Evolutionary conservation across 2,797 vertebrate genomes (phyloP).

Genomic region (Otolemur crassicaudatus): DNA sequence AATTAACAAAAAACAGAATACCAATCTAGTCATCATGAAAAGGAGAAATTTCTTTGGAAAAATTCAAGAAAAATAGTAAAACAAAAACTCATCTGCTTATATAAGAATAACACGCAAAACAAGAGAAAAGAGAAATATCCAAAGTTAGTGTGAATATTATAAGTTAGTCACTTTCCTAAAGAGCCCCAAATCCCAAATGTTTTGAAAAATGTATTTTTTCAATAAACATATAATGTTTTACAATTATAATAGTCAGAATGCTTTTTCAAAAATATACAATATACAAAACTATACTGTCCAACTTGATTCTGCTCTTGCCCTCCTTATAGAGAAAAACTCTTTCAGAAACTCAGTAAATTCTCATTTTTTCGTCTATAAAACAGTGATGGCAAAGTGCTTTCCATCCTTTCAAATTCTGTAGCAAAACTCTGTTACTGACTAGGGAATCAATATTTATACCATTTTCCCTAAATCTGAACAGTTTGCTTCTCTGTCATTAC

Average conservation of each 20-base stretch:
- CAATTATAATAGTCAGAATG: neutral
- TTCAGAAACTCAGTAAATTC: neutral
- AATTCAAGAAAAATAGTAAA: neutral
- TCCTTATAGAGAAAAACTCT: neutral
- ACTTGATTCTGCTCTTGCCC: neutral
- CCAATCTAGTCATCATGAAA: conserved; percentile 23
- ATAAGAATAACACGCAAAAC: neutral
- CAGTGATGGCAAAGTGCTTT: neutral
- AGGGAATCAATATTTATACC: conserved; percentile 22
- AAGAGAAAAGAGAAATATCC: neutral
- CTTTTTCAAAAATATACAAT: neutral
- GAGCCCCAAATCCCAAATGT: neutral
- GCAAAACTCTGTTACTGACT: neutral
- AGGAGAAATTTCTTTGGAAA: neutral
- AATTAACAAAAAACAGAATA: neutral
- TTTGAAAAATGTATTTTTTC: neutral
- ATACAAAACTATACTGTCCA: neutral
- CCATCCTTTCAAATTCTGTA: conserved; percentile 28
- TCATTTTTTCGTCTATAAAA: conserved; percentile 26
- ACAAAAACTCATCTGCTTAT: neutral
- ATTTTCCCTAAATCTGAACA: conserved; percentile 26
- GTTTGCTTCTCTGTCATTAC: neutral
- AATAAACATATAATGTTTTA: conserved; percentile 7
- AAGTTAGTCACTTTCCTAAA: conserved; percentile 7
- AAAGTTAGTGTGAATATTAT: neutral